phyloP scores from a whole-genome alignment of 2,797 vertebrate species.

The Stomatorhinus walkeri region DNA sequence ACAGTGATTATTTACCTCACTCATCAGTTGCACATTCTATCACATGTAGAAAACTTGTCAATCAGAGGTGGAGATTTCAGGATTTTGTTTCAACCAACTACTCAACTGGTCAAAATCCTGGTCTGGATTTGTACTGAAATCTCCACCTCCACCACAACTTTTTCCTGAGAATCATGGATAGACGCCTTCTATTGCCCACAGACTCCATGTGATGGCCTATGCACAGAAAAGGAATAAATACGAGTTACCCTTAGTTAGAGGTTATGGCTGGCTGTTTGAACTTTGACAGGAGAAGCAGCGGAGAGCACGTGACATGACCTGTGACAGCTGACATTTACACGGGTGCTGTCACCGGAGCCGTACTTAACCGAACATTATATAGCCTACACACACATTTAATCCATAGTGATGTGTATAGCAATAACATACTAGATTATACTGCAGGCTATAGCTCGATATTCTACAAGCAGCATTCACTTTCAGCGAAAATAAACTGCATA shows the following conservation, averaged over 20 bases:
- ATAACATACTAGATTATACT: neutral
- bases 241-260: neutral
- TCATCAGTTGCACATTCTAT: neutral
- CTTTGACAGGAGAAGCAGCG: neutral
- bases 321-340: neutral
- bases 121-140: too few species aligned
- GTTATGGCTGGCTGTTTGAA: neutral
- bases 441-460: neutral
- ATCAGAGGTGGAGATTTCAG: too few species aligned
- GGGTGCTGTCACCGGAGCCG: neutral
- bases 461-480: neutral
- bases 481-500: neutral
- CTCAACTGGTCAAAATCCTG: too few species aligned
- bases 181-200: neutral
- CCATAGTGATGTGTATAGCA: neutral
- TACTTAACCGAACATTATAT: neutral
- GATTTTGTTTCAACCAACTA: too few species aligned
- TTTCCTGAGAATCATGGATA: neutral
- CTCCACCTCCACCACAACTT: neutral
- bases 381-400: neutral
- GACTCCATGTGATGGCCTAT: neutral
- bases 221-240: neutral
- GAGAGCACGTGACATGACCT: neutral
- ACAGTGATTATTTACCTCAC: neutral
- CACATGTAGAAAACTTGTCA: neutral